Base-by-base conservation (phyloP, 2,797 vertebrate genomes). In the Taeniopygia guttata region DNA sequence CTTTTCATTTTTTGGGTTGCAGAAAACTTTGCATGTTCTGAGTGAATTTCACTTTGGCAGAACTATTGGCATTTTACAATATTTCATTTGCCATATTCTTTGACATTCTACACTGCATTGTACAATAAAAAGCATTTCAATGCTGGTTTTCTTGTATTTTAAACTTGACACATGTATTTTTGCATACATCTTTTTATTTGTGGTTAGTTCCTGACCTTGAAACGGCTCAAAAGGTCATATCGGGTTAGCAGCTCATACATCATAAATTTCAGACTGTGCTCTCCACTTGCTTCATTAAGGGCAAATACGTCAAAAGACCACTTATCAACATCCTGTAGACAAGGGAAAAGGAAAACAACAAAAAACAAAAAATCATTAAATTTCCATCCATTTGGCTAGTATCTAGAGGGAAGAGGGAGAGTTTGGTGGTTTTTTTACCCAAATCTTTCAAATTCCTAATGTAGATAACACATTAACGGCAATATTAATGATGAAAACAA, bases 251-350 rank as follows among this genome's bases (percentile, higher is more conserved):
- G 98, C 95, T 99, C 99, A 75, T 99, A 99, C 92, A 99, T 99
- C 97, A 99, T 98, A 97, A 99, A 99, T 97, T 99, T 99, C 95
- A 99, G 98, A 74, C 99, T 99, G 76, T 99, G 99, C 70, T 99
- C 99, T 95, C 98, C 98, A 29, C 99, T 99, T 64, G 98, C 99
- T 96, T 99, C 98, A 79, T 99, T 99, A 90, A 99, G 98, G 73
- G 98, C 97, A 96, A 99, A 99, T n/a, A 99, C 99, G 19, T 99
- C 98, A 92, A 99, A 99, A 23, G 99, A 99, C 99, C 99, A 99
- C 96, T 99, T 99, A 97, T 99, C 99, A 95, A 99, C 98, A 91
- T 99, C 98, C 99, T 99, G 97, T 78, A 95, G 75, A 76, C 48
- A 59, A 84, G 27, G 36, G 26, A 18, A 84, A 84, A 91, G 75